Percentiles rank a stretch among this genome's conserved stretches.
Evolutionary conservation across 2,797 vertebrate species (phyloP).

Genomic region (Ciconia nigra): DNA sequence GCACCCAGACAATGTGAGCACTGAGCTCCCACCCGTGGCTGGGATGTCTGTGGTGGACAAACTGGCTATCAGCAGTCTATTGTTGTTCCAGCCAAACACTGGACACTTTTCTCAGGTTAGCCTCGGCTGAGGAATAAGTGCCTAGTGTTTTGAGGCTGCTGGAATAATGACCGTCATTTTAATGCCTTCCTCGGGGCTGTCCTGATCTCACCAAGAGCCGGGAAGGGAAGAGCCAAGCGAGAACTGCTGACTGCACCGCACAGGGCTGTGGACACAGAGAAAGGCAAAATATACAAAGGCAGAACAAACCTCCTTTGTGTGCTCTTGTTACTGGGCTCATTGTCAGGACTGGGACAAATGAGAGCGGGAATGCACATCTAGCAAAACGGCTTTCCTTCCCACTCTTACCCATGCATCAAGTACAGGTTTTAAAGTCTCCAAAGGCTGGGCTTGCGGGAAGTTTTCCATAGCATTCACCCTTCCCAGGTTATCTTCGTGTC

Average conservation of each 20-base stretch:
- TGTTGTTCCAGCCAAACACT: not conserved
- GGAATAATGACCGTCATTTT: not conserved
- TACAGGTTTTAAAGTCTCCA: not conserved
- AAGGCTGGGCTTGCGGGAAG: not conserved
- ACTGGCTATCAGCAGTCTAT: not conserved
- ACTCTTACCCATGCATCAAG: fast-evolving
- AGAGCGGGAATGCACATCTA: not conserved
- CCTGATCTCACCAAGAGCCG: not conserved
- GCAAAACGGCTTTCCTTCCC: not conserved
- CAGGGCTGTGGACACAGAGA: not conserved
- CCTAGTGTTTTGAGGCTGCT: not conserved
- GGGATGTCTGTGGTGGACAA: not conserved
- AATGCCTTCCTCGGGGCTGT: not conserved
- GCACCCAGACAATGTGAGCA: not conserved
- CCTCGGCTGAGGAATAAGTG: not conserved
- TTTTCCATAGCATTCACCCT: not conserved
- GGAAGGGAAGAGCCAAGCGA: not conserved
- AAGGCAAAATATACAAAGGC: not conserved
- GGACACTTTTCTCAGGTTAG: constrained; percentile 7
- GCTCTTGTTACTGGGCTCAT: not conserved
- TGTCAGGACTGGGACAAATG: not conserved
- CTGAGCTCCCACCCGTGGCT: not conserved
- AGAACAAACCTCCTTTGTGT: constrained; percentile 21
- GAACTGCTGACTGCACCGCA: not conserved
- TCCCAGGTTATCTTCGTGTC: fast-evolving